Conservation (phyloP, 2,113 vertebrate species). For the Psilopsiagon aymara region DNA sequence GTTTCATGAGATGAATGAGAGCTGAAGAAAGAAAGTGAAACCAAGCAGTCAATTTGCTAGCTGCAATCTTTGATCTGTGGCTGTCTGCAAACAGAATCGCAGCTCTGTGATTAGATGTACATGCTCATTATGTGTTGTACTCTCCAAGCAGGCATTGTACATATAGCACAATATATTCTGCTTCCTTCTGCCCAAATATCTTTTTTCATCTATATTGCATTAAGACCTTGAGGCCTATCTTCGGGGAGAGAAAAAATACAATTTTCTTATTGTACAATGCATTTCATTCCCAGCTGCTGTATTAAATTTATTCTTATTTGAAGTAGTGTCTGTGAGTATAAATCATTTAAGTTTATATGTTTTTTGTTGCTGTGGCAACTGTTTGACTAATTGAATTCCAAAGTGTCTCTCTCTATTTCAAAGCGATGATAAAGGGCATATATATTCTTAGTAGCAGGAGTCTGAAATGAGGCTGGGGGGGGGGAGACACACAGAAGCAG, state of each 20-base stretch:
- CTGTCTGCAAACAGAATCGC: conserved; percentile 25
- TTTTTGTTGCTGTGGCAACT: conserved; percentile 79
- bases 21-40: conserved; percentile 45
- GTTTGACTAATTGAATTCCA: conserved; percentile 80
- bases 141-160: conserved; percentile 35
- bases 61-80: conserved; percentile 42
- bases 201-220: conserved; percentile 63
- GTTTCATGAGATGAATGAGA: background rate
- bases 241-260: conserved; percentile 58
- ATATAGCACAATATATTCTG: background rate
- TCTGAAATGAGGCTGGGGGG: background rate
- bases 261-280: conserved; percentile 74
- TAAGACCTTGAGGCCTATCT: conserved; percentile 59
- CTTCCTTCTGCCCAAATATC: conserved; percentile 37
- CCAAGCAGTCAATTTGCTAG: conserved; percentile 28
- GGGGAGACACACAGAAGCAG: background rate
- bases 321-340: conserved; percentile 73
- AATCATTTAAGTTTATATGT: conserved; percentile 80
- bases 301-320: conserved; percentile 81
- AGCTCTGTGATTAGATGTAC: conserved; percentile 54
- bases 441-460: conserved; percentile 18
- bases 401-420: conserved; percentile 73
- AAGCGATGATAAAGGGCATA: conserved; percentile 69
- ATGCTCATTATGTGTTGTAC: conserved; percentile 25
- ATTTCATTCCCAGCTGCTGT: conserved; percentile 75